Conservation (phyloP, 2,113 vertebrate genomes). For the Telmatochromis sp. region DNA sequence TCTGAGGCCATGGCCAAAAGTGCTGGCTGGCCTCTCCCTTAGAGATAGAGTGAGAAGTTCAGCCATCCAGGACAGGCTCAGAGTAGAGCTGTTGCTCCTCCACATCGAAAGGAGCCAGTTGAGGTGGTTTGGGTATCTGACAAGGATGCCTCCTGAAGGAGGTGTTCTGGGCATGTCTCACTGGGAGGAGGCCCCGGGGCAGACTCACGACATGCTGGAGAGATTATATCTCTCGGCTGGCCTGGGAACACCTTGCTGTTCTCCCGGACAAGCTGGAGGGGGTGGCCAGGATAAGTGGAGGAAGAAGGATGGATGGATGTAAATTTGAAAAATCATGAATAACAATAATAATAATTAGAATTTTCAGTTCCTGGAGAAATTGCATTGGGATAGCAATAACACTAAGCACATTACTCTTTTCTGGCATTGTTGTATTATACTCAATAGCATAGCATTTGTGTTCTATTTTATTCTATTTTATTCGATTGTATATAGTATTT, state of each 20-base stretch:
- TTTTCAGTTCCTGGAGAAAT: background rate
- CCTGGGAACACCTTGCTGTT: background rate
- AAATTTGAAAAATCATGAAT: background rate
- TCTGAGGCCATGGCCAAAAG: background rate
- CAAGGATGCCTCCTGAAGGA: background rate
- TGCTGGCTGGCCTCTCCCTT: background rate
- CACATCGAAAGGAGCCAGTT: background rate
- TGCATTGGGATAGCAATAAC: background rate
- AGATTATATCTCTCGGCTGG: background rate
- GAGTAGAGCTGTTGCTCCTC: background rate
- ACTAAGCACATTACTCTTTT: background rate
- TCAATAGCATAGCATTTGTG: background rate
- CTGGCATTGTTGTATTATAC: background rate
- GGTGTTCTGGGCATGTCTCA: background rate
- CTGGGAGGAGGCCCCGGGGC: background rate
- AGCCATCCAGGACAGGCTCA: background rate
- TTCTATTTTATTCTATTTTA: background rate
- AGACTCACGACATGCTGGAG: background rate
- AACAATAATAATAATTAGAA: background rate
- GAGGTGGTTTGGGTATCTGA: background rate
- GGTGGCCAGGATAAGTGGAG: background rate
- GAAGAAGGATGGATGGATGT: background rate
- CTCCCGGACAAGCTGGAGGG: background rate
- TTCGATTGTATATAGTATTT: background rate
- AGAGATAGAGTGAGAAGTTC: background rate